Evolutionary conservation across 2,888 invertebrate species (phyloP).

Genomic region (Noctua janthina): DNA sequence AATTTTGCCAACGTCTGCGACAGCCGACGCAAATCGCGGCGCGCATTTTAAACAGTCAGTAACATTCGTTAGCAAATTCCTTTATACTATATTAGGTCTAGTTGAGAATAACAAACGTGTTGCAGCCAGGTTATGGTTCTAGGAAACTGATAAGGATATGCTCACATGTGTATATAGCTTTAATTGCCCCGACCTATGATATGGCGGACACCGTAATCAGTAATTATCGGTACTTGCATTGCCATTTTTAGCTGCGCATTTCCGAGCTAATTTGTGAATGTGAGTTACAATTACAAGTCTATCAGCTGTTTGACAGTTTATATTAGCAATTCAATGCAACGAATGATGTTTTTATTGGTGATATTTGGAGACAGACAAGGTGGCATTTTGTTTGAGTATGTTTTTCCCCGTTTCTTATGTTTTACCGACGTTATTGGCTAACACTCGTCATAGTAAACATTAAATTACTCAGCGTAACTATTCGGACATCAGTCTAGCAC

Average conservation of each 20-base stretch:
- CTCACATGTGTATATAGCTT: slow-evolving; percentile 42
- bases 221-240: slow-evolving; percentile 13
- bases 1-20: slow-evolving; percentile 70
- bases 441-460: neutral
- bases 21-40: slow-evolving; percentile 59
- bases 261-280: slow-evolving; percentile 44
- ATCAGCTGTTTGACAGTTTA: neutral
- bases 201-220: slow-evolving; percentile 58
- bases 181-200: slow-evolving; percentile 55
- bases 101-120: slow-evolving; percentile 57
- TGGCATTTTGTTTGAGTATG: neutral
- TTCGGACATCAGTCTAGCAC: neutral
- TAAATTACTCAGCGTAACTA: neutral
- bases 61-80: slow-evolving; percentile 71
- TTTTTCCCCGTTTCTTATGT: neutral
- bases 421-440: neutral
- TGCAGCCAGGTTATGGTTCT: slow-evolving; percentile 61
- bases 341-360: neutral
- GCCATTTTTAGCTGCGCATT: slow-evolving; percentile 43
- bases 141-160: slow-evolving; percentile 66
- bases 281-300: slow-evolving; percentile 23
- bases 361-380: neutral
- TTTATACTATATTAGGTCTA: slow-evolving; percentile 62
- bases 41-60: slow-evolving; percentile 66
- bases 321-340: neutral